Evolutionary conservation across 1,140 invertebrate genomes (phyloP).

Genomic region (Saxidomus purpurata): DNA sequence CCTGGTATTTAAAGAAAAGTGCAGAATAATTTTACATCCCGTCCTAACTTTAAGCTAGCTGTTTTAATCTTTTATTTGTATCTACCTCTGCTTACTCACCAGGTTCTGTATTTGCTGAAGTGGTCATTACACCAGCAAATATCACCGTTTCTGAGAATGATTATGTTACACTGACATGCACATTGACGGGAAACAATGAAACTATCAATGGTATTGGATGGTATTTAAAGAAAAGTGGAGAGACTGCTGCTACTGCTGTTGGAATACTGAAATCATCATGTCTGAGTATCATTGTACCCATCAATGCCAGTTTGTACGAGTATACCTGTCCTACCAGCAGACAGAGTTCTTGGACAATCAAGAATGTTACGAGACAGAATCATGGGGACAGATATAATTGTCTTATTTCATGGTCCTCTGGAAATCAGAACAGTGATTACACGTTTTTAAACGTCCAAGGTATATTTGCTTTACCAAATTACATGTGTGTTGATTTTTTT

Average conservation of each 20-base stretch:
- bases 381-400: neutral
- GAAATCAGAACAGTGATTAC: neutral
- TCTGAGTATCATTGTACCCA: neutral
- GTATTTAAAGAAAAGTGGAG: neutral
- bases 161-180: neutral
- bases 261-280: neutral
- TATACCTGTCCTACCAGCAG: neutral
- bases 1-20: too few species aligned
- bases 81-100: too few species aligned
- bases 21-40: too few species aligned
- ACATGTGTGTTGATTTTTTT: too few species aligned
- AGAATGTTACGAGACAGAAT: neutral
- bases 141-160: neutral
- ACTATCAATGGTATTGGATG: neutral
- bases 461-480: too few species aligned
- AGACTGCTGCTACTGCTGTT: neutral
- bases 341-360: constrained; percentile 9
- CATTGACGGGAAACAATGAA: neutral
- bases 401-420: neutral
- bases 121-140: neutral
- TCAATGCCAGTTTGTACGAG: neutral
- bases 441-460: neutral
- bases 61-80: too few species aligned
- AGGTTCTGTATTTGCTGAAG: neutral
- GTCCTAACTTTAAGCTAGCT: too few species aligned